These are phyloP conservation scores for Anas georgica DNA, from an alignment of 2,797 vertebrate species.

Conservation along the genomic window DNA sequence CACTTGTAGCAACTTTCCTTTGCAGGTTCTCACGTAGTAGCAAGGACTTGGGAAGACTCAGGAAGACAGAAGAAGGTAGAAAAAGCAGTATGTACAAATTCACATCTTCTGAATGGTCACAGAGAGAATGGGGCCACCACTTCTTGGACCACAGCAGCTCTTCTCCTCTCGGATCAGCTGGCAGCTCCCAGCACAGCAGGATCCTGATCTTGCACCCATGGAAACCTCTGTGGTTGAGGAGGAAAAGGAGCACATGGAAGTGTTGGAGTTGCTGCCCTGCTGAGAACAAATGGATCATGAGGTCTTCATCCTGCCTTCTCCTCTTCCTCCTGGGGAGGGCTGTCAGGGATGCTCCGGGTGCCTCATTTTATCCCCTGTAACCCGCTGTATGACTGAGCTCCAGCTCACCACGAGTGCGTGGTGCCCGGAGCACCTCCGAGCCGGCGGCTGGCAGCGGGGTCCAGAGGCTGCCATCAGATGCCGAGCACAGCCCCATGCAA, in stretches of 20 bases:
- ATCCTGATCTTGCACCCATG: not conserved
- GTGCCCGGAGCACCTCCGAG: accelerated
- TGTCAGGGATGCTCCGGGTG: not conserved
- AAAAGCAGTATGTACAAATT: accelerated
- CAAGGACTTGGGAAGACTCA: not conserved
- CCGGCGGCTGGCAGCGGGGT: not conserved
- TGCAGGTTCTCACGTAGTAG: accelerated
- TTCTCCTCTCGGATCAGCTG: accelerated
- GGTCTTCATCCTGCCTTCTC: not conserved
- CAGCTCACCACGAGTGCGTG: accelerated
- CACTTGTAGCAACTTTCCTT: not conserved
- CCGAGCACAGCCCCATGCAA: not conserved
- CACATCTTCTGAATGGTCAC: not conserved
- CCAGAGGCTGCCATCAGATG: not conserved
- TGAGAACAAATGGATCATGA: accelerated
- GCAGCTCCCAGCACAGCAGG: not conserved
- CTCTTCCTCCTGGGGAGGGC: not conserved
- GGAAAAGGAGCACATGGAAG: accelerated
- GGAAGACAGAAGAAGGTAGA: not conserved
- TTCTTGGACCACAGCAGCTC: accelerated
- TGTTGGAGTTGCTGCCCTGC: accelerated
- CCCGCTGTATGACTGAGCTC: accelerated
- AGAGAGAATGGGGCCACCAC: not conserved
- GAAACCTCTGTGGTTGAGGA: not conserved
- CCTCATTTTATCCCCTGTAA: accelerated